Conservation (phyloP, 2,797 vertebrate species). For the Florisuga fusca region DNA sequence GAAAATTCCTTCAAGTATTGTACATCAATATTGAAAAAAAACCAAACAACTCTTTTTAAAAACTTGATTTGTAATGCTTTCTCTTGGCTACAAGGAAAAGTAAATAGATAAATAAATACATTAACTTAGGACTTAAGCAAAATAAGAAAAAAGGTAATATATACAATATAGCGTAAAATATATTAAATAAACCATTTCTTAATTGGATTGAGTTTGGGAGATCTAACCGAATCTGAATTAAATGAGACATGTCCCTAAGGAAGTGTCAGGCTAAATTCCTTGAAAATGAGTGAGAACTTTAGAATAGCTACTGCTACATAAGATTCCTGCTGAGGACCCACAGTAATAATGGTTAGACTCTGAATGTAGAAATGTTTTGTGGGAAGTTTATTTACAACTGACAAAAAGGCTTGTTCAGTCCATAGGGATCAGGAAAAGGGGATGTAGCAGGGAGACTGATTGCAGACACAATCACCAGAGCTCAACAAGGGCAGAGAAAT, state of each 20-base stretch:
- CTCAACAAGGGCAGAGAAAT: not conserved
- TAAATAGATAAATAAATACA: too few species aligned
- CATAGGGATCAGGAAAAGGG: not conserved
- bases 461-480: not conserved
- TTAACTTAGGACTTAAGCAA: not conserved
- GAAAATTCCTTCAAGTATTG: not conserved
- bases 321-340: not conserved
- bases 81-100: not conserved
- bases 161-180: not conserved
- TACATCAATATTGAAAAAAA: not conserved
- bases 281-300: not conserved
- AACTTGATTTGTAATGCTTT: not conserved
- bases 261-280: not conserved
- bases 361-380: not conserved
- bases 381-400: not conserved
- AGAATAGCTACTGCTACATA: not conserved
- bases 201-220: not conserved
- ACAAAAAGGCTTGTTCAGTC: not conserved
- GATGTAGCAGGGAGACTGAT: not conserved
- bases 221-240: not conserved
- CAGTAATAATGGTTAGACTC: not conserved
- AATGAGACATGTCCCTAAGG: not conserved
- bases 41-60: not conserved
- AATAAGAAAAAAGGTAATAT: not conserved
- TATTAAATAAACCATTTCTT: not conserved